Evolutionary conservation across 2,888 invertebrate species (phyloP).

Genomic region (Calliopum simillimum): DNA sequence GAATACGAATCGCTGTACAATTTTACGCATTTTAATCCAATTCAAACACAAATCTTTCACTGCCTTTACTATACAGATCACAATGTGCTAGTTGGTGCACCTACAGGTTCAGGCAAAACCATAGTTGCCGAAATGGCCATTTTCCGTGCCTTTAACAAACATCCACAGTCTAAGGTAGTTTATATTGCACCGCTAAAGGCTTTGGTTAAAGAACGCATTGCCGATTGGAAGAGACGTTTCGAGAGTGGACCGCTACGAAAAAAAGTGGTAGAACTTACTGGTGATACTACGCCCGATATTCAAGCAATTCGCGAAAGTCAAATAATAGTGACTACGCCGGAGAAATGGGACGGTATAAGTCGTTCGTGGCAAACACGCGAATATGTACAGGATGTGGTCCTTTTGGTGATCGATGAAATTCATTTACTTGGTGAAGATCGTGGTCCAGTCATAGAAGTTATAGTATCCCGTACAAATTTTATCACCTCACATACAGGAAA

Average conservation of each 20-base stretch:
- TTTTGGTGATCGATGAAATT: constrained; percentile 98
- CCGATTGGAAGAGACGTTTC: constrained; percentile 91
- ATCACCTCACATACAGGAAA: constrained; percentile 90
- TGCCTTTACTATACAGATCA: constrained; percentile 94
- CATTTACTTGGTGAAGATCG: constrained; percentile 93
- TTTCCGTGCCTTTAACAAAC: constrained; percentile 86
- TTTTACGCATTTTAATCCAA: constrained; percentile 97
- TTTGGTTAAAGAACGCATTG: constrained; percentile 93
- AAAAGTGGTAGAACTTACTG: constrained; percentile 95
- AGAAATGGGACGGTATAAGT: constrained; percentile 99
- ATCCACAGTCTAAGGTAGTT: constrained; percentile 87
- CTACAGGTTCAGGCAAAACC: constrained; percentile 93
- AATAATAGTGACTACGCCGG: constrained; percentile 98
- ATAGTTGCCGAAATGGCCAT: constrained; percentile 98
- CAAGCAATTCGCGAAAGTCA: constrained; percentile 85
- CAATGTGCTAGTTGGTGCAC: constrained; percentile 92
- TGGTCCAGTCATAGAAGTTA: constrained; percentile 94
- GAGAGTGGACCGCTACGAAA: constrained; percentile 76
- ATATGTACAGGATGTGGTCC: constrained; percentile 90
- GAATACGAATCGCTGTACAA: constrained; percentile 84
- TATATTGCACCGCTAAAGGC: constrained; percentile 99
- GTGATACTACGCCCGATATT: constrained; percentile 88
- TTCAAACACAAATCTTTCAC: constrained; percentile 98
- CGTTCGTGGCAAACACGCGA: constrained; percentile 97
- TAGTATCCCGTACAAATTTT: constrained; percentile 96